Base-by-base conservation (phyloP, 2,888 invertebrate species). In the Cremastinae sp. region DNA sequence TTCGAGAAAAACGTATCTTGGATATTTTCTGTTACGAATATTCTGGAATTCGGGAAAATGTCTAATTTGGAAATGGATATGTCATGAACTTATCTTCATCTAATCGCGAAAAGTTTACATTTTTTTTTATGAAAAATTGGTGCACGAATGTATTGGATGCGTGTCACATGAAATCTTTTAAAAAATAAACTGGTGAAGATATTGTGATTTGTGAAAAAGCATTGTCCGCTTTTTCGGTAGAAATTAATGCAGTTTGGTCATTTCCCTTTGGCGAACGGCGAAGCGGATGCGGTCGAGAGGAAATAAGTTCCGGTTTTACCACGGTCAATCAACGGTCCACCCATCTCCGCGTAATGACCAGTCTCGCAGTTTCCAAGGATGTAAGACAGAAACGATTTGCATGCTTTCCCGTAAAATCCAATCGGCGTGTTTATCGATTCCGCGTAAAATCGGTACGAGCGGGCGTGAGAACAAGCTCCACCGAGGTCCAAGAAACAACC, bases 381-480 rank as follows among this genome's bases (percentile, higher is more conserved):
- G 55, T 65, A 84, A 0, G 39, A 1, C 0, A 10, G 0, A 28
- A 59, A 80, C 2, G 28, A 53, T 0, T 16, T 20, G 65, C 86
- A 87, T 0, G 14, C 16, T 16, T 39, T 74, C 0, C 66, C 85
- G 47, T 76, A 69, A 20, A 87, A 87, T 0, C 81, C 82, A 0
- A 37, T 20, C 0, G 12, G 0, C 7, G 58, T 81, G 58, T 65
- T 70, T 58, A 89, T 85, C 5, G 89, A 89, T 69, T 89, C 89
- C 2, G 86, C 85, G 70, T 82, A 89, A 56, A 82, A 85, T 45
- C 79, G 53, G 70, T 71, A 85, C 3, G 87, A 81, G 0, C 88
- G 83, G 0, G 81, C 53, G 56, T 89, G 89, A 7, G 88, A 87
- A 55, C 89, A 89, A 1, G 82, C 78, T 3, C 84, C 86, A 37